A percentile compares a stretch with the other conserved stretches of the same genome.
Evolutionary conservation across 2,888 invertebrate genomes (phyloP).

Genomic region (Dicycla oo): DNA sequence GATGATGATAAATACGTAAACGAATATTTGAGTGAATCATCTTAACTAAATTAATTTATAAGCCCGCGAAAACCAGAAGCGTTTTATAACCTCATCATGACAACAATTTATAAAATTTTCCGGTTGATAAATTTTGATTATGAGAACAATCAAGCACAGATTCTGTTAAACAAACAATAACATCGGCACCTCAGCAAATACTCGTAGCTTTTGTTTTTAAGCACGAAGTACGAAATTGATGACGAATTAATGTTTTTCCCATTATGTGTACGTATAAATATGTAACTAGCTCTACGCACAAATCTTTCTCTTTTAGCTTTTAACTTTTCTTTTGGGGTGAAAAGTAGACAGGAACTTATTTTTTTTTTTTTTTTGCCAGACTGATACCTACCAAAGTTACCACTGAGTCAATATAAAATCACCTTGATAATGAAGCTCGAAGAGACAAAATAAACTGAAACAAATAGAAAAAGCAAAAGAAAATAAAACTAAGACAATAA

Average conservation of each 20-base stretch:
- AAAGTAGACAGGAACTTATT: too few relatives aligned
- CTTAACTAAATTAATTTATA: background rate
- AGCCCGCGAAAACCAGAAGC: background rate
- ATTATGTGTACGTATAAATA: slow-evolving; percentile 16
- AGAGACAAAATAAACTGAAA: too few relatives aligned
- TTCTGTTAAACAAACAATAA: slow-evolving; percentile 18
- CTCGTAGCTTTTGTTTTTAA: slow-evolving; percentile 28
- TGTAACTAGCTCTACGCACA: background rate
- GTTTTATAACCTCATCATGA: slow-evolving; percentile 12
- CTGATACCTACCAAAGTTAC: too few relatives aligned
- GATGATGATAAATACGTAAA: too few relatives aligned
- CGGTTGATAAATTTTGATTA: slow-evolving; percentile 32
- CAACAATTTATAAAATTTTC: slow-evolving; percentile 34
- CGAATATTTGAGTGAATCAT: background rate
- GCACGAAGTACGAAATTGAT: slow-evolving; percentile 24
- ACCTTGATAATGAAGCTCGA: too few relatives aligned
- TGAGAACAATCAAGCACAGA: slow-evolving; percentile 25
- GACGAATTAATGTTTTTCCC: slow-evolving; percentile 20
- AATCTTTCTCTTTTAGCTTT: background rate
- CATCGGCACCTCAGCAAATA: background rate
- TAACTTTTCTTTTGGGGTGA: background rate
- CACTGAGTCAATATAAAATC: too few relatives aligned
- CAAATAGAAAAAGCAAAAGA: too few relatives aligned
- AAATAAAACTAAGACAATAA: too few relatives aligned
- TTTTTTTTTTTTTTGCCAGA: too few relatives aligned